Percentiles rank a stretch among this genome's conserved stretches.
These are phyloP conservation scores for Oopsacas minuta DNA, from an alignment of 37 sponge, comb jelly and placozoan genomes.

Conservation along the genomic window DNA sequence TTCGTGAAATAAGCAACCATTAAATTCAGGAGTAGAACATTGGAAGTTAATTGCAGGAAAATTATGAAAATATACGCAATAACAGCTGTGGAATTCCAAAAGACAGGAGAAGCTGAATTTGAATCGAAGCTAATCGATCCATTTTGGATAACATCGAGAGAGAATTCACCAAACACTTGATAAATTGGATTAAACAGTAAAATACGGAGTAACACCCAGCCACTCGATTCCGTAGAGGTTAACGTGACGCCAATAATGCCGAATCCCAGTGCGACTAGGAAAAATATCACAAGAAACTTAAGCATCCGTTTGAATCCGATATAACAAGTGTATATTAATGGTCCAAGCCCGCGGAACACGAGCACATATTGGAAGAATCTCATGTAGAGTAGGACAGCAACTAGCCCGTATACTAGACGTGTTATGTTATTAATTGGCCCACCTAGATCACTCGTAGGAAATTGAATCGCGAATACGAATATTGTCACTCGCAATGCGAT, in stretches of 20 bases:
- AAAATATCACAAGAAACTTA: not conserved
- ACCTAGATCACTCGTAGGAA: not conserved
- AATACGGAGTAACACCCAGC: not conserved
- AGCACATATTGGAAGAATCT: conserved; percentile 7
- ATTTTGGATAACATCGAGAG: not conserved
- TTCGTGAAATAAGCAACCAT: conserved; percentile 14
- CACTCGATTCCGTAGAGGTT: not conserved
- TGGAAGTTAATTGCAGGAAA: not conserved
- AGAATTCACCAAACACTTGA: not conserved
- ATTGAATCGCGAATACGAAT: not conserved
- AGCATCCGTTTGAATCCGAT: conserved; percentile 11
- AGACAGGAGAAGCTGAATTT: not conserved
- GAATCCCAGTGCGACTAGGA: not conserved
- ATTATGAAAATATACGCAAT: not conserved
- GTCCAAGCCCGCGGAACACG: not conserved
- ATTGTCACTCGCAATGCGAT: not conserved
- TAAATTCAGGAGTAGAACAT: not conserved
- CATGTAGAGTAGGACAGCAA: not conserved
- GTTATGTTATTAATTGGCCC: not conserved
- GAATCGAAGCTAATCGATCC: not conserved
- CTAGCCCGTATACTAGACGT: not conserved
- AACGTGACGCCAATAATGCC: not conserved
- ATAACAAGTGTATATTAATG: not conserved
- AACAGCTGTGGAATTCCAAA: not conserved
- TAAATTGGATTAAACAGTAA: not conserved